Base-by-base conservation (phyloP, 2,113 vertebrate species). In the Macrotus californicus region DNA sequence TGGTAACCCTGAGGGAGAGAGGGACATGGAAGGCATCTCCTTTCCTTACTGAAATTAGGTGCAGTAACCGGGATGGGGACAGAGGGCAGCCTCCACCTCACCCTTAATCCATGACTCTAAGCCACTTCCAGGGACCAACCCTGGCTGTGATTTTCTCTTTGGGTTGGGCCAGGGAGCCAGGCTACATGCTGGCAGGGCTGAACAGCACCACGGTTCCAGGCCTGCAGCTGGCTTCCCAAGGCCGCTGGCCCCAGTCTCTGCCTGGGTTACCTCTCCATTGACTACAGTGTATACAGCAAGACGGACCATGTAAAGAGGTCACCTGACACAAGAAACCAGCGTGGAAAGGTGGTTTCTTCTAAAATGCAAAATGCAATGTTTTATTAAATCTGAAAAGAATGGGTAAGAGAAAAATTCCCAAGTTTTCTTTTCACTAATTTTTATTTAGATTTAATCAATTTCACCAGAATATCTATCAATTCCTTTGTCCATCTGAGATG, bases 391-490 rank as follows among this genome's bases (percentile, higher is more conserved):
- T 4, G 46, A 52, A 94, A 87, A 87, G 10, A 59, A 54, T 2
- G 10, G 52, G 22, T 56, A 31, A 88, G 75, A 93, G 54, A 73
- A 95, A 93, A 96, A 61, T 29, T 59, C 81, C 94, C 92, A 31
- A 87, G 77, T 86, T 87, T 94, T 26, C 67, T 96, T 98, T 97
- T 94, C 0, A 82, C 50, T 94, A 91, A 5, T 73, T 98, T 98
- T 97, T 98, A 98, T 97, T 98, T 95, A 56, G 91, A 97, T 97
- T 84, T 87, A 81, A 94, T 88, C 93, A 76, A 94, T 86, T 92
- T 92, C 85, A 85, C 43, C 69, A 97, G 87, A 82, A 14, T 81
- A 48, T 61, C 46, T 85, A 69, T 43, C 56, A 36, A n/a, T 41
- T 84, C 66, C 50, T 70, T 91, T 81, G 79, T 75, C 75, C 50